A percentile compares a stretch with the other conserved stretches of the same genome.
Evolutionary conservation across 2,888 invertebrate species (phyloP).

Genomic region (Cantharis flavilabris): DNA sequence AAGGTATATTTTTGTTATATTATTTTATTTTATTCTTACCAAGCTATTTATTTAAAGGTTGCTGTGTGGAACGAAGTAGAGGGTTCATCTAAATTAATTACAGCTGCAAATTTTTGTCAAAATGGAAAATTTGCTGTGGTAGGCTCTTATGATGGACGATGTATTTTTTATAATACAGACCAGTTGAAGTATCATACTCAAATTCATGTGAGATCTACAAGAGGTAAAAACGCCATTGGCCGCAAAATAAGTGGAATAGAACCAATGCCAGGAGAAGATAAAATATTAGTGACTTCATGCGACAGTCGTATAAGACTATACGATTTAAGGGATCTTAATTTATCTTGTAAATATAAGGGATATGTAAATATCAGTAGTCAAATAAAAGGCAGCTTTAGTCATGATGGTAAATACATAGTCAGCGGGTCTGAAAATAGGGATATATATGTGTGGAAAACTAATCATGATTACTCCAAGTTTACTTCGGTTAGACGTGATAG

Average conservation of each 20-base stretch:
- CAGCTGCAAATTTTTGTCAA: conserved; percentile 96
- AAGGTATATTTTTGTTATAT: conserved; percentile 60
- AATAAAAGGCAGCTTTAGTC: conserved; percentile 96
- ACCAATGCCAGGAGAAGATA: conserved; percentile 94
- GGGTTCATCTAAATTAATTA: conserved; percentile 92
- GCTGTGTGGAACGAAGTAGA: conserved; percentile 97
- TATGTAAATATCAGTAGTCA: conserved; percentile 95
- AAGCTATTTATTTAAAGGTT: conserved; percentile 60
- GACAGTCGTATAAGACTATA: conserved; percentile 96
- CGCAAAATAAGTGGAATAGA: conserved; percentile 97
- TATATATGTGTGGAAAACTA: conserved; percentile 98
- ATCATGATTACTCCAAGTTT: conserved; percentile 94
- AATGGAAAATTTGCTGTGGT: conserved; percentile 98
- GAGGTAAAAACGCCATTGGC: conserved; percentile 95
- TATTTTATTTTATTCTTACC: conserved; percentile 1
- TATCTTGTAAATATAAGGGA: conserved; percentile 63
- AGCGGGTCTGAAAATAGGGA: conserved; percentile 98
- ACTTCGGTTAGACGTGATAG: conserved; percentile 89
- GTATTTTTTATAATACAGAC: conserved; percentile 98
- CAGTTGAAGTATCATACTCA: conserved; percentile 98
- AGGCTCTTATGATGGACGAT: conserved; percentile 97
- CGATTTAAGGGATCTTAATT: conserved; percentile 90
- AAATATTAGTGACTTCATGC: conserved; percentile 95
- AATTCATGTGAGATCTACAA: conserved; percentile 91
- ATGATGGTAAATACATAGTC: conserved; percentile 96